Conservation (phyloP, 2,888 invertebrate genomes). For the Plemyria rubiginata region DNA sequence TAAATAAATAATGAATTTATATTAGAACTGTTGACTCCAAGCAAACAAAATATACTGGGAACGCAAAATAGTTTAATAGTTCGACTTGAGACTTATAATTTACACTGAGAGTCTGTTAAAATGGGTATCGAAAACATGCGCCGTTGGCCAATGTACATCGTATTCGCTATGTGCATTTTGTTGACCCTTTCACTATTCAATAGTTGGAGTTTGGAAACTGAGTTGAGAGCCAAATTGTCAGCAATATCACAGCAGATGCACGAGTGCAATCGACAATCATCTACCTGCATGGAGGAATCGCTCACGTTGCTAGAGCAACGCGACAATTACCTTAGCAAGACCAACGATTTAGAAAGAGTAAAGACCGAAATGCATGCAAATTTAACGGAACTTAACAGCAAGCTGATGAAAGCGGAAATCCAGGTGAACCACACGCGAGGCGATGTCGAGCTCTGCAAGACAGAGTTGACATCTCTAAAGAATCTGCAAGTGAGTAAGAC, state of each 20-base stretch:
- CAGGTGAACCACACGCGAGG: slow-evolving; percentile 70
- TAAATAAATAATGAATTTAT: no score
- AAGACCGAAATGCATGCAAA: slow-evolving; percentile 64
- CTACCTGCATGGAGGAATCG: slow-evolving; percentile 75
- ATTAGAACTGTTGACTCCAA: no score
- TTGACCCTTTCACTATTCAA: slow-evolving; percentile 78
- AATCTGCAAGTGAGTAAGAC: slow-evolving; percentile 78
- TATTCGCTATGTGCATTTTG: slow-evolving; percentile 74
- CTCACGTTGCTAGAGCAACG: slow-evolving; percentile 71
- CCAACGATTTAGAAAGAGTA: slow-evolving; percentile 66
- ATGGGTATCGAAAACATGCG: slow-evolving; percentile 83
- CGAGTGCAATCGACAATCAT: slow-evolving; percentile 74
- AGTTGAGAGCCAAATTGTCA: slow-evolving; percentile 67
- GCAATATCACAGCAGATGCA: slow-evolving; percentile 71
- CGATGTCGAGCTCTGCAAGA: slow-evolving; percentile 74
- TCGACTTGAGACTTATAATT: not conserved
- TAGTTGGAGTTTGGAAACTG: slow-evolving; percentile 76
- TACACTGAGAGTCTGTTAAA: slow-evolving; percentile 35
- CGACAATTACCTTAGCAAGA: slow-evolving; percentile 67
- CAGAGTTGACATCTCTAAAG: slow-evolving; percentile 76
- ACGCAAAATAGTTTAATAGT: no score
- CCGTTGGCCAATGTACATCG: slow-evolving; percentile 80
- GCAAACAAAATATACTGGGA: no score
- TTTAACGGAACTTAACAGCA: slow-evolving; percentile 60
- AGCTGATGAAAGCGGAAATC: slow-evolving; percentile 65